Conservation (phyloP, 2,888 invertebrate species). For the Oeneis ivallda region DNA sequence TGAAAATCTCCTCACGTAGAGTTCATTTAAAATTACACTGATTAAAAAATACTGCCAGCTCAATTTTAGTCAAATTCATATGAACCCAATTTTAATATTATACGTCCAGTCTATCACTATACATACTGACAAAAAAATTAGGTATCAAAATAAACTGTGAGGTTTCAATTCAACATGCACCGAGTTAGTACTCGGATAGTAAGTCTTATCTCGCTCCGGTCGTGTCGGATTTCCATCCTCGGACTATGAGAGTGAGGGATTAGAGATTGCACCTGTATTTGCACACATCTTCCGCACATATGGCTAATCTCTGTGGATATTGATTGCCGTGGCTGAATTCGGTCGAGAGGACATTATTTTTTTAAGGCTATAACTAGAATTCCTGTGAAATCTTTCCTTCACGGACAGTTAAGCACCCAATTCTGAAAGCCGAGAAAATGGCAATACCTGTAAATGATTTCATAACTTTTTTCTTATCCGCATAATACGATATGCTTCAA, state of each 20-base stretch:
- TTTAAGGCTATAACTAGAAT: background rate
- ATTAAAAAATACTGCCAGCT: background rate
- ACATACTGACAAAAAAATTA: background rate
- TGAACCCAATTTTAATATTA: constrained; percentile 1
- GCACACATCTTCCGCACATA: no score
- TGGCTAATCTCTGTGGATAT: no score
- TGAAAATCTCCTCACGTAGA: no score
- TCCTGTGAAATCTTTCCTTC: constrained; percentile 5
- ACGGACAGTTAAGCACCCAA: constrained; percentile 7
- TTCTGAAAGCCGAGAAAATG: constrained; percentile 20
- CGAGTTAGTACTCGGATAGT: no score
- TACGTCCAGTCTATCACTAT: background rate
- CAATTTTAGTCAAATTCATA: background rate
- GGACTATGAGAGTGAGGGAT: no score
- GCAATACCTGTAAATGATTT: constrained; percentile 18
- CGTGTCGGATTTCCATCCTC: no score
- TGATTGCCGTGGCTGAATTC: no score
- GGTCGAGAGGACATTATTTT: no score
- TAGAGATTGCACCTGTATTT: no score
- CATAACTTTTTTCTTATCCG: constrained; percentile 25
- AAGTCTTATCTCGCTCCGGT: no score
- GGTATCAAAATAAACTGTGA: constrained; percentile 4
- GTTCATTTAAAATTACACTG: no score
- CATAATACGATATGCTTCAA: constrained; percentile 41
- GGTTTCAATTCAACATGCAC: constrained; percentile 9